phyloP scores from a whole-genome alignment of 1,140 invertebrate genomes.

The Cydia strobilella region DNA sequence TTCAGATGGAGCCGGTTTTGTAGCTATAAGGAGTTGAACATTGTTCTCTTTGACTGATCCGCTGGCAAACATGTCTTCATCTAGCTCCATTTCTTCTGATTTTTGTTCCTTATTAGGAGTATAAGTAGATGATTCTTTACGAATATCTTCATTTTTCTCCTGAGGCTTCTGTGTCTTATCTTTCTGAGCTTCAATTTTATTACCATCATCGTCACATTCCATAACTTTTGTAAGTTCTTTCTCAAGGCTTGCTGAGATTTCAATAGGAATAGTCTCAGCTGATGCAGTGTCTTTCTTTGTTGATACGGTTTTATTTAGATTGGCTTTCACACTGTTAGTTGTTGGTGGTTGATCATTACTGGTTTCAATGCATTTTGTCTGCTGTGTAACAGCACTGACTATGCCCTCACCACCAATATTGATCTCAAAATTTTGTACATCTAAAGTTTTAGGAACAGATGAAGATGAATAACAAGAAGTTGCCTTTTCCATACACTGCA shows the following conservation, averaged over 20 bases:
- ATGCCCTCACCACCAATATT: slow-evolving; percentile 27
- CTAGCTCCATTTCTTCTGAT: slow-evolving; percentile 48
- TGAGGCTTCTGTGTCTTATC: slow-evolving; percentile 16
- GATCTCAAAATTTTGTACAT: slow-evolving; percentile 36
- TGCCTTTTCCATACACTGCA: background rate
- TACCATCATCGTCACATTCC: slow-evolving; percentile 45
- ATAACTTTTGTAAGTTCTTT: slow-evolving; percentile 62
- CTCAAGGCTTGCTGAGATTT: slow-evolving; percentile 68
- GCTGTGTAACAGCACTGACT: slow-evolving; percentile 19
- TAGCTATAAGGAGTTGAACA: slow-evolving; percentile 51
- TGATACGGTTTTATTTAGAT: slow-evolving; percentile 47
- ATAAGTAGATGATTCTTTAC: background rate
- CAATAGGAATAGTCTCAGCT: slow-evolving; percentile 61
- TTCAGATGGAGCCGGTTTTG: slow-evolving; percentile 54
- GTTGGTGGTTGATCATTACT: background rate
- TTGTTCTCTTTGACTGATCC: slow-evolving; percentile 54
- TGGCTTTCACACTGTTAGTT: background rate
- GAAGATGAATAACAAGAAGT: slow-evolving; percentile 2
- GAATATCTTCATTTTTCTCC: slow-evolving; percentile 27
- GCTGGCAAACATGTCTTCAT: slow-evolving; percentile 65
- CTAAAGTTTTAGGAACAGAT: slow-evolving; percentile 12
- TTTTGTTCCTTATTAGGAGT: slow-evolving; percentile 34
- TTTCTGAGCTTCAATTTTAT: slow-evolving; percentile 38
- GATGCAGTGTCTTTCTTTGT: slow-evolving; percentile 66
- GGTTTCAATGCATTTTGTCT: background rate